Percentiles rank a stretch among this genome's conserved stretches.
These are phyloP conservation scores for Dendronephthya gigantea DNA, from an alignment of 64 coral and sea anemone species.

Conservation along the genomic window DNA sequence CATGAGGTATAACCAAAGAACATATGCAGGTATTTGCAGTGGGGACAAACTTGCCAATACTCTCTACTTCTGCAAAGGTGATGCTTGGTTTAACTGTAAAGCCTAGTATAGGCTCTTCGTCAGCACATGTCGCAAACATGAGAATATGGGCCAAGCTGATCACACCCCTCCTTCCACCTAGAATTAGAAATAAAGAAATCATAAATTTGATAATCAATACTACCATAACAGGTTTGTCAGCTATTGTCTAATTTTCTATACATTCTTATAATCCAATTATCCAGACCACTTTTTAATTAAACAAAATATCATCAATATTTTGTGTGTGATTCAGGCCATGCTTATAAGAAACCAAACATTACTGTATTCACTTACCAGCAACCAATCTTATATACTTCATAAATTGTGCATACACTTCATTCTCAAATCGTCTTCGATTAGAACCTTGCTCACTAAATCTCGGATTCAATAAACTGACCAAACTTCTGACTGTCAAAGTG, in stretches of 20 bases:
- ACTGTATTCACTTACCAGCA: not conserved
- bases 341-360: too few relatives aligned
- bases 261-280: too few relatives aligned
- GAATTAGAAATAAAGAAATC: not conserved
- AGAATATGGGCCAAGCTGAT: conserved; percentile 19
- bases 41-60: not conserved
- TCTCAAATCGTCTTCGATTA: not conserved
- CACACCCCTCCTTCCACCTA: conserved; percentile 13
- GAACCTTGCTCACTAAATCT: not conserved
- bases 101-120: conserved; percentile 18
- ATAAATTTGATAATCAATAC: too few relatives aligned
- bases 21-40: not conserved
- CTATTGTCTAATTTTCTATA: not conserved
- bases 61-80: not conserved
- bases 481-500: not conserved
- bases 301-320: too few relatives aligned
- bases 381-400: not conserved
- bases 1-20: not conserved
- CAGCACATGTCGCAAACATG: conserved; percentile 1
- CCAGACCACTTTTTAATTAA: too few relatives aligned
- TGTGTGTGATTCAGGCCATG: too few relatives aligned
- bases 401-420: not conserved
- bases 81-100: not conserved
- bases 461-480: not conserved
- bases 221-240: too few relatives aligned